Conservation (phyloP, 2,888 invertebrate species). For the Cosmopolites sordidus region DNA sequence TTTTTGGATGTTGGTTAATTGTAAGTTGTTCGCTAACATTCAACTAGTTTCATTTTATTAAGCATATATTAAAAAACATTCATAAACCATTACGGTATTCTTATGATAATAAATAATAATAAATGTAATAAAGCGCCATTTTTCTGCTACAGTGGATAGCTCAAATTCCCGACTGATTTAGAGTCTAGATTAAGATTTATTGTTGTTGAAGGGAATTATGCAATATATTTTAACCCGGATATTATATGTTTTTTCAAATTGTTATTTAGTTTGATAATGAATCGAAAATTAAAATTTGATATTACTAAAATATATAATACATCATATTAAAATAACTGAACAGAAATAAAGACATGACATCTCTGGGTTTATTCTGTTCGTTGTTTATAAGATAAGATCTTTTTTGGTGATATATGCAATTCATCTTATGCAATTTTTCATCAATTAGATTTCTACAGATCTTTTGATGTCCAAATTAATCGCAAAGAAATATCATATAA, state of each 20-base stretch:
- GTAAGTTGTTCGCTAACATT: background rate
- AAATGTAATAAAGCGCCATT: constrained; percentile 14
- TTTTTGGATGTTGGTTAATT: too few species aligned
- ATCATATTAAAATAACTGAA: background rate
- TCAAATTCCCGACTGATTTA: constrained; percentile 14
- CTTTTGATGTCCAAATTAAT: too few species aligned
- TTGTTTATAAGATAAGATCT: too few species aligned
- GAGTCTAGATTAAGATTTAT: constrained; percentile 3
- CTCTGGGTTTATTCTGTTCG: too few species aligned
- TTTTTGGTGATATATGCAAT: too few species aligned
- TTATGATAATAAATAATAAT: constrained; percentile 16
- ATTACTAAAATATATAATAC: background rate
- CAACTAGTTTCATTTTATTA: background rate
- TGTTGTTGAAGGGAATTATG: background rate
- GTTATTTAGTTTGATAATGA: constrained; percentile 3
- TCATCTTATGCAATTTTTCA: too few species aligned
- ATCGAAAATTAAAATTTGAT: background rate
- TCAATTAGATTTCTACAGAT: too few species aligned
- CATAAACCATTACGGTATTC: constrained; percentile 14
- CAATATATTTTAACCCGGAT: background rate
- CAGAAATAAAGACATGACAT: background rate
- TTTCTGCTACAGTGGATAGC: constrained; percentile 20
- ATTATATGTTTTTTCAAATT: constrained; percentile 1
- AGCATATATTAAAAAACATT: background rate
- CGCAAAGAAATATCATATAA: too few species aligned